A percentile compares a stretch with the other conserved stretches of the same genome.
Evolutionary conservation across 2,797 vertebrate genomes (phyloP).

Genomic region (Enteromius argenteus): DNA sequence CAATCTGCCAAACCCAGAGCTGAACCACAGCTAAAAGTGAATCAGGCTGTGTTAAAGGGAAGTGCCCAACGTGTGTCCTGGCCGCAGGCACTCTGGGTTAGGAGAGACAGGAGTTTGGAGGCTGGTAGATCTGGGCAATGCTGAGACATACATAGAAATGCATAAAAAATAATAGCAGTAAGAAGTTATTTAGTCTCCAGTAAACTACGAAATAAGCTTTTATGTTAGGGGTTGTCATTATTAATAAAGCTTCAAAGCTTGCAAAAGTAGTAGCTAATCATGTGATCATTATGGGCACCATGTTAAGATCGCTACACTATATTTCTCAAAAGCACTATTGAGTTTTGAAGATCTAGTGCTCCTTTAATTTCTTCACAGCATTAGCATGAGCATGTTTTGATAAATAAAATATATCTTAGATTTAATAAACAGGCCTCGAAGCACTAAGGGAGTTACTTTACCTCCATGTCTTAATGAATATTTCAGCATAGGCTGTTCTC

Average conservation of each 20-base stretch:
- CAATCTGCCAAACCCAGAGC: conserved; percentile 46
- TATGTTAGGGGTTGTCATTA: not conserved
- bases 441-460: not conserved
- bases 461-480: conserved; percentile 13
- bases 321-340: conserved; percentile 26
- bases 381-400: not conserved
- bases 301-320: not conserved
- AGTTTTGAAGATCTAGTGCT: not conserved
- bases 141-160: conserved; percentile 1
- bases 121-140: not conserved
- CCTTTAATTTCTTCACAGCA: conserved; percentile 1
- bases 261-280: not conserved
- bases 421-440: conserved; percentile 18
- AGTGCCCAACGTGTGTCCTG: conserved; percentile 44
- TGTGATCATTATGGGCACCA: not conserved
- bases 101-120: not conserved
- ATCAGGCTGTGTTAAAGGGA: conserved; percentile 48
- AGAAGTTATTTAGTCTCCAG: not conserved
- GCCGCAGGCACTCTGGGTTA: conserved; percentile 6
- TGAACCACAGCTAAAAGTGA: conserved; percentile 52
- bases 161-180: not conserved
- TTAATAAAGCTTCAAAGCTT: not conserved
- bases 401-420: conserved; percentile 10
- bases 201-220: not conserved
- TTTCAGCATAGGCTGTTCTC: not conserved